Percentiles rank a stretch among this genome's conserved stretches.
phyloP scores from a whole-genome alignment of 2,888 invertebrate genomes.

The Caenorhabditis zanzibari region DNA sequence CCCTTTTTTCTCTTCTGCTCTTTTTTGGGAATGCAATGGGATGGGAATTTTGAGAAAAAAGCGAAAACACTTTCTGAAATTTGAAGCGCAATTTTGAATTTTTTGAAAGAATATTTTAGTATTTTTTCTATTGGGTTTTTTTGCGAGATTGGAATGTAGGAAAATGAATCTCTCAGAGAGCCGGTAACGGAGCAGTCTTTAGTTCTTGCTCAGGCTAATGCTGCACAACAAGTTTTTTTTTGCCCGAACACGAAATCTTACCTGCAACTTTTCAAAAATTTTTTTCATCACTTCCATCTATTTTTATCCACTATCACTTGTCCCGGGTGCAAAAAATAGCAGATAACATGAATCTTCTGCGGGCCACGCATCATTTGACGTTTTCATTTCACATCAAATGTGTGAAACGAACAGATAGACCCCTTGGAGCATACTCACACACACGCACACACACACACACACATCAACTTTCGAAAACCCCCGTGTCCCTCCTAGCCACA shows the following conservation, averaged over 20 bases:
- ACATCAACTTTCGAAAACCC: conserved; percentile 28
- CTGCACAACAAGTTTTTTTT: no score
- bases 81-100: not conserved
- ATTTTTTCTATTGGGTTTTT: no score
- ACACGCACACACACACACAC: conserved; percentile 49
- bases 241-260: no score
- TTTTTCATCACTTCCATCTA: not conserved
- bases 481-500: conserved; percentile 46
- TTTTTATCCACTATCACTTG: not conserved
- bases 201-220: no score
- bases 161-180: no score
- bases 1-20: not conserved
- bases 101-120: not conserved
- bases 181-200: no score
- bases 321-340: not conserved
- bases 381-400: conserved; percentile 43
- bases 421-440: conserved; percentile 42
- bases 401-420: conserved; percentile 63
- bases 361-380: conserved; percentile 21
- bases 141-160: no score
- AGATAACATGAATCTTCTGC: not conserved
- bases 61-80: not conserved
- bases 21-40: not conserved
- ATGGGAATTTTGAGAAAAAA: conserved; percentile 14
- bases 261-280: no score